A percentile compares a stretch with the other conserved stretches of the same genome.
Conservation (phyloP, 2,888 invertebrate species). For the Asteroscopus sphinx region DNA sequence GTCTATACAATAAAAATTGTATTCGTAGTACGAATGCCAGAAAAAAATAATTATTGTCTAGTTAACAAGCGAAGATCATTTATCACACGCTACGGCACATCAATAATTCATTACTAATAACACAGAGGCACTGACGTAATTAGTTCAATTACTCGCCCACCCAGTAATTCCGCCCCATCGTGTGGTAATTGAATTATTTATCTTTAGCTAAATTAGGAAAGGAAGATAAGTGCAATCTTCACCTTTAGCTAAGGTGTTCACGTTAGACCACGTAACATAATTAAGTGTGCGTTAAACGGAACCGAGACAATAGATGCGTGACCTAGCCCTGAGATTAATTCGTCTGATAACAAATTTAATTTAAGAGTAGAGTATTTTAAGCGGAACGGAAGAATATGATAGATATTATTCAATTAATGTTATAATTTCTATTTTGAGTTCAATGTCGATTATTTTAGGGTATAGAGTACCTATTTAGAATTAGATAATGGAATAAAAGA, state of each 20-base stretch:
- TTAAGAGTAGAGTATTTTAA: conserved; percentile 54
- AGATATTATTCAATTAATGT: not conserved
- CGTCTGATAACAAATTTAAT: conserved; percentile 61
- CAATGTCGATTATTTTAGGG: not conserved
- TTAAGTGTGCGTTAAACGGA: conserved; percentile 76
- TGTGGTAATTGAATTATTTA: conserved; percentile 84
- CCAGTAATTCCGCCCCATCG: conserved; percentile 75
- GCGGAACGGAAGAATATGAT: conserved; percentile 40
- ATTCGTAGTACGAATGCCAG: conserved; percentile 51
- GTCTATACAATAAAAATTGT: conserved; percentile 38
- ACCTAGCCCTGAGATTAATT: conserved; percentile 65
- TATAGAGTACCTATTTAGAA: no score
- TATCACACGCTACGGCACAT: conserved; percentile 78
- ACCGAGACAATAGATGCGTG: conserved; percentile 78
- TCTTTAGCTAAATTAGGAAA: conserved; percentile 74
- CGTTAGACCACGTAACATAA: conserved; percentile 75
- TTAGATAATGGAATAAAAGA: no score
- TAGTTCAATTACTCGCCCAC: conserved; percentile 87
- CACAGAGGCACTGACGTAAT: conserved; percentile 85
- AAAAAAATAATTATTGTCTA: conserved; percentile 68
- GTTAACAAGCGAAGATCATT: conserved; percentile 76
- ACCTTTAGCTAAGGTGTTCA: conserved; percentile 73
- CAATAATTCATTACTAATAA: conserved; percentile 87
- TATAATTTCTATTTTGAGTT: conserved; percentile 5
- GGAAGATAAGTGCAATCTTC: conserved; percentile 71